Conservation (phyloP, 2,888 invertebrate species). For the Eupithecia subumbrata region DNA sequence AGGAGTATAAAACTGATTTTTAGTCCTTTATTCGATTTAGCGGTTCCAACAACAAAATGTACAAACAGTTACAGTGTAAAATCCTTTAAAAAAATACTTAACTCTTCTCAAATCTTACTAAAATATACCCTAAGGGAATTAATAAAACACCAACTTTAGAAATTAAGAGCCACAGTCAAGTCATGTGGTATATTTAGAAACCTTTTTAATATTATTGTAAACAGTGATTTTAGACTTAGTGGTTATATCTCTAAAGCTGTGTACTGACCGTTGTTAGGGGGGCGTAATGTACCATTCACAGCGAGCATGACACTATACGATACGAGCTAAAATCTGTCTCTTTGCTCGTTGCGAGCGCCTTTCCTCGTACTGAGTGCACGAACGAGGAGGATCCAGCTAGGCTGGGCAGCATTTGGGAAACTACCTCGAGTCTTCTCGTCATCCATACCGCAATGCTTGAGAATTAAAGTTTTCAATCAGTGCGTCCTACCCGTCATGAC, state of each 20-base stretch:
- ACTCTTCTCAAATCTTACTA: not conserved
- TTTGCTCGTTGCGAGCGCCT: no score
- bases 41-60: not conserved
- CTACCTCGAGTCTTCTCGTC: no score
- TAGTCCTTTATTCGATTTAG: not conserved
- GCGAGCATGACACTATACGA: no score
- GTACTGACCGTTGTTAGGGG: no score
- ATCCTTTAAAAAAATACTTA: not conserved
- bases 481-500: no score
- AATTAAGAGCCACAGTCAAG: constrained; percentile 22
- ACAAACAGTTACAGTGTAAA: not conserved
- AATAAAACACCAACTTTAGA: constrained; percentile 27
- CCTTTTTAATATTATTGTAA: constrained; percentile 29
- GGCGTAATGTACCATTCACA: no score
- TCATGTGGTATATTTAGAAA: constrained; percentile 17
- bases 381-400: no score
- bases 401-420: no score
- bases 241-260: constrained; percentile 5
- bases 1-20: not conserved
- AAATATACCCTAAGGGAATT: not conserved
- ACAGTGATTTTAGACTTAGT: constrained; percentile 30
- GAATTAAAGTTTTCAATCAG: no score
- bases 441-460: no score
- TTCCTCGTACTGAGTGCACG: no score
- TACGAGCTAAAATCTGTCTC: no score